Evolutionary conservation across 2,888 invertebrate genomes (phyloP).

Genomic region (Trypoxylon attenuatum): DNA sequence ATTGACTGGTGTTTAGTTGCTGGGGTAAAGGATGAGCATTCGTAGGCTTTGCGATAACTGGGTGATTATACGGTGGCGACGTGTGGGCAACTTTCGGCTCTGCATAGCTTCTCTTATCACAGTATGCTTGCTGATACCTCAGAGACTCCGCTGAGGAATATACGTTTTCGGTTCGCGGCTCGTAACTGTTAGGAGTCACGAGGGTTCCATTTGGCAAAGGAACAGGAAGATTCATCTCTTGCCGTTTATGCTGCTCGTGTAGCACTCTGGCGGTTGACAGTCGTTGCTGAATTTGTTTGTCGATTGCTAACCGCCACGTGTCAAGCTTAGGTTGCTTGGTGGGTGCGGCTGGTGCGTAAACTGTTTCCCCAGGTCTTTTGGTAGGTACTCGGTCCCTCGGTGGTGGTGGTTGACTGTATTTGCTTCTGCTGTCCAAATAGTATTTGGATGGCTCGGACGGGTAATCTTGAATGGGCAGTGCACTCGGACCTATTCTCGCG

Average conservation of each 20-base stretch:
- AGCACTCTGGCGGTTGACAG: constrained; percentile 66
- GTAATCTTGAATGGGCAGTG: constrained; percentile 61
- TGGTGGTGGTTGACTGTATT: constrained; percentile 44
- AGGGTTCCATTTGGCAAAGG: constrained; percentile 62
- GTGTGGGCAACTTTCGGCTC: constrained; percentile 50
- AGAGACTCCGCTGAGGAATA: constrained; percentile 56
- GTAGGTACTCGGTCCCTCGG: constrained; percentile 62
- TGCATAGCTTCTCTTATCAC: constrained; percentile 68
- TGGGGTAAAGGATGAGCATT: constrained; percentile 46
- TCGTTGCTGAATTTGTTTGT: constrained; percentile 77
- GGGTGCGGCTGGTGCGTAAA: constrained; percentile 64
- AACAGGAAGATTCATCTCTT: constrained; percentile 58
- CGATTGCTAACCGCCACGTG: constrained; percentile 76
- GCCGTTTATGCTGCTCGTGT: constrained; percentile 64
- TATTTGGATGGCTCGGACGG: constrained; percentile 62
- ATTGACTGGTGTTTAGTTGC: constrained; percentile 36
- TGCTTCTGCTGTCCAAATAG: constrained; percentile 57
- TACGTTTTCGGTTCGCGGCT: constrained; percentile 59
- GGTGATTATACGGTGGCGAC: constrained; percentile 49
- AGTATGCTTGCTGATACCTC: constrained; percentile 62
- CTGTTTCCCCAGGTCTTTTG: constrained; percentile 69
- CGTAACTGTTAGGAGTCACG: constrained; percentile 54
- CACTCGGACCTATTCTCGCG: constrained; percentile 43
- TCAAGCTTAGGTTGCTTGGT: constrained; percentile 76
- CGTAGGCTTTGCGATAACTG: constrained; percentile 47